Conservation (phyloP, 1,140 invertebrate genomes). For the Probaryconus sp. region DNA sequence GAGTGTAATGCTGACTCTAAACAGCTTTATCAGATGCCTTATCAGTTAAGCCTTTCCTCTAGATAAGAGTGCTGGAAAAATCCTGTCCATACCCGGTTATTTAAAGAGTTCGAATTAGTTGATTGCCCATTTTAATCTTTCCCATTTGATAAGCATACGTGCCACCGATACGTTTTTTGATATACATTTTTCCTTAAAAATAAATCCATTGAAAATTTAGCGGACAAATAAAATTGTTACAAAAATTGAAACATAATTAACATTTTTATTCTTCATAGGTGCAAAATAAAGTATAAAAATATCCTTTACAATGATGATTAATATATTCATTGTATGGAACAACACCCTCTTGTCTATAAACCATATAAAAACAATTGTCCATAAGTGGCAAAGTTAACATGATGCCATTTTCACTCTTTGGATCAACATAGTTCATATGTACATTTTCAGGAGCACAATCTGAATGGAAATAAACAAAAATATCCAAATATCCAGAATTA, state of each 20-base stretch:
- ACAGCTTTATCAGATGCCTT: too few species aligned
- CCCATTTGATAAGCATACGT: too few species aligned
- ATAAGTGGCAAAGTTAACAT: slow-evolving; percentile 72
- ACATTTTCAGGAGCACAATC: slow-evolving; percentile 35
- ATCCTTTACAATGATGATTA: slow-evolving; percentile 76
- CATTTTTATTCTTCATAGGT: slow-evolving; percentile 75
- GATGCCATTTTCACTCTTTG: slow-evolving; percentile 61
- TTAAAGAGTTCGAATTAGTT: too few species aligned
- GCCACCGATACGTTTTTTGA: too few species aligned
- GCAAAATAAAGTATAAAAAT: slow-evolving; percentile 79
- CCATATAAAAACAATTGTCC: slow-evolving; percentile 83
- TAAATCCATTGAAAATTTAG: too few species aligned
- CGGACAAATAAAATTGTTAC: not conserved
- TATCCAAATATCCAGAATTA: slow-evolving; percentile 63
- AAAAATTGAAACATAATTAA: not conserved
- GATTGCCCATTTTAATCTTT: too few species aligned
- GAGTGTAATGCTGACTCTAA: too few species aligned
- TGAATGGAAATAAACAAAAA: slow-evolving; percentile 73
- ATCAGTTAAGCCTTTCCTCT: too few species aligned
- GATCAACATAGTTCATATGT: slow-evolving; percentile 72
- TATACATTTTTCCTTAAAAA: too few species aligned
- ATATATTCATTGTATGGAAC: slow-evolving; percentile 83
- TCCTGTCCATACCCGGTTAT: too few species aligned
- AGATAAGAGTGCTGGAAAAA: too few species aligned
- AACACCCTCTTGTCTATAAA: slow-evolving; percentile 82